These are phyloP conservation scores for Sphenopsis melanotis DNA, from an alignment of 2,797 vertebrate species.

Conservation along the genomic window DNA sequence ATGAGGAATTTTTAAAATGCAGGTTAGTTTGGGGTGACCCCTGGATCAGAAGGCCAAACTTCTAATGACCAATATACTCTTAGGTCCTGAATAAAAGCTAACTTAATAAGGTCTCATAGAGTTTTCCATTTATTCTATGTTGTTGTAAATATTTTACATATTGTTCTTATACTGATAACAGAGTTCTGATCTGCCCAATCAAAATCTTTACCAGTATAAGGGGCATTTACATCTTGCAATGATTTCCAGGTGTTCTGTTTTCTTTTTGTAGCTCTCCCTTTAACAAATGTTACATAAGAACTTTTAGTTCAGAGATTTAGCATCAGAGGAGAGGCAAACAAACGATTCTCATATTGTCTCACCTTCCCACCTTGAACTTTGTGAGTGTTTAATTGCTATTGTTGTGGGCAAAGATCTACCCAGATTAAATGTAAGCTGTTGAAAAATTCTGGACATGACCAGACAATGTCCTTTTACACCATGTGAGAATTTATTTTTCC, in stretches of 20 bases:
- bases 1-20: neutral
- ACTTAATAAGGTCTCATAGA: neutral
- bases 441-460: neutral
- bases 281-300: neutral
- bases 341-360: neutral
- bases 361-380: neutral
- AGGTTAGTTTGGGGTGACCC: neutral
- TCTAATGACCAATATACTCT: neutral
- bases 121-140: neutral
- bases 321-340: neutral
- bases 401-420: neutral
- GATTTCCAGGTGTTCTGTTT: neutral
- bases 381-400: neutral
- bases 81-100: neutral
- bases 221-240: neutral
- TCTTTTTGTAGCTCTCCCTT: neutral
- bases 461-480: neutral
- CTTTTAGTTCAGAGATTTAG: neutral
- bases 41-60: neutral
- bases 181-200: neutral
- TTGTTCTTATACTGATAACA: neutral
- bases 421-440: neutral
- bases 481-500: neutral
- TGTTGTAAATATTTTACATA: neutral
- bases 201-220: neutral